phyloP scores from a whole-genome alignment of 2,797 vertebrate genomes.

The Urosaurus nigricauda region DNA sequence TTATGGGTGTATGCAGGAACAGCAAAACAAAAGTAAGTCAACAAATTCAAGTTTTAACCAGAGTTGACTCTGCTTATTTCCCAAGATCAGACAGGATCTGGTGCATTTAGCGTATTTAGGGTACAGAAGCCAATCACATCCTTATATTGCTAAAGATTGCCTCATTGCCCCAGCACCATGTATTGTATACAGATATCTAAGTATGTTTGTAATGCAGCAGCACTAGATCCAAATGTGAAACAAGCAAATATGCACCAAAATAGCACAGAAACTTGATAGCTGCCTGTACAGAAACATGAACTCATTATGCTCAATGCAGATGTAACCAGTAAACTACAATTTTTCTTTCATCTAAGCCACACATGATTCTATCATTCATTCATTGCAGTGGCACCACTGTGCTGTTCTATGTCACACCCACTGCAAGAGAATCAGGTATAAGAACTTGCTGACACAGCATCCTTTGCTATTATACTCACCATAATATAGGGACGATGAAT shows the following conservation, averaged over 20 bases:
- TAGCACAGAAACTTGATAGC: background rate
- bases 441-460: conserved; percentile 66
- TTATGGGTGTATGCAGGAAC: too few species aligned
- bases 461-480: conserved; percentile 68
- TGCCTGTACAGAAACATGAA: background rate
- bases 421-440: conserved; percentile 45
- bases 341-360: conserved; percentile 2
- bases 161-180: background rate
- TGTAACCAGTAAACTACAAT: background rate
- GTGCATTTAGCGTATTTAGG: too few species aligned
- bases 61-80: too few species aligned
- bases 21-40: too few species aligned
- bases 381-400: conserved; percentile 8
- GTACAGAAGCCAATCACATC: background rate
- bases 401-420: conserved; percentile 21
- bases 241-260: background rate
- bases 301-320: background rate
- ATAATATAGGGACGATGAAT: conserved; percentile 74
- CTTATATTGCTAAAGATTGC: background rate
- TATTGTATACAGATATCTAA: background rate
- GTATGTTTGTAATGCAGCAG: background rate
- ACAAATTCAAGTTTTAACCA: too few species aligned
- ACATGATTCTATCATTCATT: background rate
- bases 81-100: too few species aligned
- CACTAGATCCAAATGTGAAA: background rate